Base-by-base conservation (phyloP, 2,113 vertebrate genomes). In the Dolichallabes microphthalmus region DNA sequence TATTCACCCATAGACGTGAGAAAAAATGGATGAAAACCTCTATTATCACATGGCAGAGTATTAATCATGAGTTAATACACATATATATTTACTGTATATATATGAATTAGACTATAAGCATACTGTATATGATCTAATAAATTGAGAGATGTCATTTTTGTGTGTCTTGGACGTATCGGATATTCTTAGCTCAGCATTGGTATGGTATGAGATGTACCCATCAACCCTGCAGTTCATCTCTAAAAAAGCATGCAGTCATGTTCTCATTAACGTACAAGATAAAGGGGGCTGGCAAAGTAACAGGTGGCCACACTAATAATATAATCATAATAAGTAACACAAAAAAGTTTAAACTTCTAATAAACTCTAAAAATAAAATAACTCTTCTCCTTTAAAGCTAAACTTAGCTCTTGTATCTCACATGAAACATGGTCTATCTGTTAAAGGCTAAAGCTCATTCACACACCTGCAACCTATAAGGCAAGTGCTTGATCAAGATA, bases 401-500 rank as follows among this genome's bases (percentile, higher is more conserved):
- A 63, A 55, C 60, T 68, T 50, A 22, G 19, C 45, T 22, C 52
- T 78, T 78, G n/a, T 57, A 30, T 78, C 25, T n/a, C 53, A 52
- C 53, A 53, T 27, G 53, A 61, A 50, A 78, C 14, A 2, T 17
- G 17, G 12, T 63, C 35, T 61, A 55, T 77, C 52, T 69, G 35
- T 32, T 77, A 27, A 64, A 53, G 57, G 57, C 55, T 58, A 25
- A 39, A 45, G 61, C 66, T 52, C 12, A 66, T 71, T 80, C 52
- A 30, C 45, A 74, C 78, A 85, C 52, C 60, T 85, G 80, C 58
- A 50, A 64, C 63, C 68, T 53, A 73, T 22, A 22, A 20, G 30
- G 45, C 53, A 45, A 85, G 50, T 53, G 15, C 53, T 50, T 53
- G 74, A 66, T 82, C 55, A 80, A 45, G 82, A 82, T 86, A 83